Conservation (phyloP, 2,888 invertebrate genomes). For the Noctuana brunneofusca region DNA sequence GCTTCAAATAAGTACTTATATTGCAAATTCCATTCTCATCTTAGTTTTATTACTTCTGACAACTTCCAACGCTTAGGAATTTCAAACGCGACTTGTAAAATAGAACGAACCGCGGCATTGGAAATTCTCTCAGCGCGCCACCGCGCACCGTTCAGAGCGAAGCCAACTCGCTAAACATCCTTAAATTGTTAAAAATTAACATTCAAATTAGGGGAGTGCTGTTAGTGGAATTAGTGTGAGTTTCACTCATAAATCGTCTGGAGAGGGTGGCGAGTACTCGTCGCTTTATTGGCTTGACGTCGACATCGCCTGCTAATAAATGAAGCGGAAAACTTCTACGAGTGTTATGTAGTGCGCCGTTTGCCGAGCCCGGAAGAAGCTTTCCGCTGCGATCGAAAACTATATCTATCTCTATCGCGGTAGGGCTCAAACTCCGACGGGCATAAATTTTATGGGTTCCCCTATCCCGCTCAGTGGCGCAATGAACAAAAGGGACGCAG, state of each 20-base stretch:
- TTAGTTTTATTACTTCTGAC: constrained; percentile 5
- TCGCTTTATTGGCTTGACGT: constrained; percentile 73
- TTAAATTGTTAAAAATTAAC: constrained; percentile 81
- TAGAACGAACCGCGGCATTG: constrained; percentile 15
- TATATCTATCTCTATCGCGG: constrained; percentile 49
- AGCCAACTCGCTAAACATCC: constrained; percentile 59
- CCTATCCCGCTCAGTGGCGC: constrained; percentile 50
- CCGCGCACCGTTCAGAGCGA: constrained; percentile 40
- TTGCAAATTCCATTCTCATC: constrained; percentile 5
- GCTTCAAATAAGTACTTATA: background rate
- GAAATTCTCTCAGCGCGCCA: constrained; percentile 21
- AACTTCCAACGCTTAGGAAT: constrained; percentile 12
- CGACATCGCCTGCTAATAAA: constrained; percentile 78
- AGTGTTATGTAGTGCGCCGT: constrained; percentile 63
- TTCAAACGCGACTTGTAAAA: constrained; percentile 1
- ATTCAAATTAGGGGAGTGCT: constrained; percentile 78
- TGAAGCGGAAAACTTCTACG: constrained; percentile 80
- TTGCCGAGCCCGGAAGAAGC: constrained; percentile 66
- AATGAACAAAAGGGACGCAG: constrained; percentile 52
- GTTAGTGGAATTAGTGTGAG: constrained; percentile 79
- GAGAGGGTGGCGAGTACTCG: constrained; percentile 69
- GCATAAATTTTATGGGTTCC: constrained; percentile 52
- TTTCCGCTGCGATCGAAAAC: constrained; percentile 55
- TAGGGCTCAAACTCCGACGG: constrained; percentile 66
- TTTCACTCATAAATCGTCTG: constrained; percentile 78